A percentile compares a stretch with the other conserved stretches of the same genome.
phyloP scores from a whole-genome alignment of 1,140 invertebrate species.

The Cotesia typhae region DNA sequence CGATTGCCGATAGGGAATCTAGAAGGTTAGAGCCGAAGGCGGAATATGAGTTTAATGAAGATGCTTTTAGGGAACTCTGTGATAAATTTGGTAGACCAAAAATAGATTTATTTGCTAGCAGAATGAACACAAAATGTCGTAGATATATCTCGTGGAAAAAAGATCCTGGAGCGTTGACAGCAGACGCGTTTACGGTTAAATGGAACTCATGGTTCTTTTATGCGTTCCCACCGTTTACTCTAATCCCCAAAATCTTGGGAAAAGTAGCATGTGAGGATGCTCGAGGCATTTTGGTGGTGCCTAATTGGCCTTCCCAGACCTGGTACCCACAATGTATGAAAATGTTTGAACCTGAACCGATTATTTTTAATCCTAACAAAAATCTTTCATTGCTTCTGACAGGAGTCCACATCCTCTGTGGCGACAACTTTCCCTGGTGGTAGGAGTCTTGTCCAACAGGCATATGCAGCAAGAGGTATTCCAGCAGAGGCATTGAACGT shows the following conservation, averaged over 20 bases:
- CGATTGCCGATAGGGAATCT: slow-evolving; percentile 45
- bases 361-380: slow-evolving; percentile 20
- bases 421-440: slow-evolving; percentile 44
- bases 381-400: slow-evolving; percentile 32
- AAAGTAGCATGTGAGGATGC: slow-evolving; percentile 29
- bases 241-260: slow-evolving; percentile 21
- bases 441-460: slow-evolving; percentile 44
- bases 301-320: slow-evolving; percentile 27
- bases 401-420: slow-evolving; percentile 42
- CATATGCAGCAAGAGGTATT: slow-evolving; percentile 34
- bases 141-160: slow-evolving; percentile 44
- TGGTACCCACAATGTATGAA: slow-evolving; percentile 28
- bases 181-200: slow-evolving; percentile 36
- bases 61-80: slow-evolving; percentile 37
- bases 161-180: slow-evolving; percentile 40
- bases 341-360: slow-evolving; percentile 22
- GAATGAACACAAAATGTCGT: slow-evolving; percentile 40
- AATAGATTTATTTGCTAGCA: slow-evolving; percentile 36
- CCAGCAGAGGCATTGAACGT: slow-evolving; percentile 38
- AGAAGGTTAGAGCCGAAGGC: slow-evolving; percentile 33
- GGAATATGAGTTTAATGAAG: slow-evolving; percentile 36
- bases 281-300: slow-evolving; percentile 34
- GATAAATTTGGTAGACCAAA: slow-evolving; percentile 37
- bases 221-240: slow-evolving; percentile 35
- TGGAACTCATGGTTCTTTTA: slow-evolving; percentile 35